phyloP scores from a whole-genome alignment of 2,888 invertebrate species.

The Diabrotica balteata region DNA sequence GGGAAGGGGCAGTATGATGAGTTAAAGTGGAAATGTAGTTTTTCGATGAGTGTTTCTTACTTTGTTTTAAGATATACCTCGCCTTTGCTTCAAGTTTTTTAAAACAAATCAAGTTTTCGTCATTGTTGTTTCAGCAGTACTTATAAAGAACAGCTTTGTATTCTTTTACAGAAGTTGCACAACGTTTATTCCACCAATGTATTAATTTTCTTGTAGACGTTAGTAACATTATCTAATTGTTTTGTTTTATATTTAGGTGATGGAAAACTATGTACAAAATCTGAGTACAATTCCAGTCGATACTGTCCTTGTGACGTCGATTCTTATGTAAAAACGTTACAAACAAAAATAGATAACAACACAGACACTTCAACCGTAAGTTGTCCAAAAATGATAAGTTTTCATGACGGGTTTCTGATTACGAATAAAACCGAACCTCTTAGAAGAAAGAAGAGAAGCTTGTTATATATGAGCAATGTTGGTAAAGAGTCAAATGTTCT shows the following conservation, averaged over 20 bases:
- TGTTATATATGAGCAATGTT: constrained; percentile 43
- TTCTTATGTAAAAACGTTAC: constrained; percentile 33
- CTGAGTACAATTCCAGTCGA: constrained; percentile 44
- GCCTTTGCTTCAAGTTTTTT: no score
- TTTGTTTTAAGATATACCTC: no score
- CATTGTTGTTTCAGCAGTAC: no score
- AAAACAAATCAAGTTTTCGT: no score
- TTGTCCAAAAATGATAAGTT: constrained; percentile 38
- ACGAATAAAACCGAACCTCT: constrained; percentile 41
- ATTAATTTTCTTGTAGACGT: no score
- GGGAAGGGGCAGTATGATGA: no score
- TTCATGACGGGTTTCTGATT: constrained; percentile 42
- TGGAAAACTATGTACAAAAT: constrained; percentile 36
- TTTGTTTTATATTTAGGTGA: constrained; percentile 2
- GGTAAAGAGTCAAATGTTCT: constrained; percentile 32
- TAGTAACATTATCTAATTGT: no score
- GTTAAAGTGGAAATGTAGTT: no score
- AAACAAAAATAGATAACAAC: constrained; percentile 29
- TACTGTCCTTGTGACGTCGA: constrained; percentile 49
- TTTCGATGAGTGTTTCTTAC: no score
- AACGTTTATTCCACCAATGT: no score
- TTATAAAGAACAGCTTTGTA: no score
- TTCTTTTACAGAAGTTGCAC: no score
- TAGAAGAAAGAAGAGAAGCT: constrained; percentile 46
- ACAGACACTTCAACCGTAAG: constrained; percentile 32